phyloP scores from a whole-genome alignment of 2,888 invertebrate genomes.

The Aphodius sticticus region DNA sequence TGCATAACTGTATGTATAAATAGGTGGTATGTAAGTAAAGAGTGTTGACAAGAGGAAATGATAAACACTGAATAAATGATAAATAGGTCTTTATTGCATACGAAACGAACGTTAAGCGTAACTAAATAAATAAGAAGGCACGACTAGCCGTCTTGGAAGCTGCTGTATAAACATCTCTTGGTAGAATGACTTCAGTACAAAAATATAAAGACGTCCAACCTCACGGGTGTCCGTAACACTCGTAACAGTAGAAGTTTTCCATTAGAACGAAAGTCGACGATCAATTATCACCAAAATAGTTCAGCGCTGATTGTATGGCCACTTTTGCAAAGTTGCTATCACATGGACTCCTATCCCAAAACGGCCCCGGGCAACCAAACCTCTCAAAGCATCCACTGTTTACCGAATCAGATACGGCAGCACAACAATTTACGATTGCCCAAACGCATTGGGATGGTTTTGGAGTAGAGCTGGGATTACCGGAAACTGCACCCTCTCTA shows the following conservation, averaged over 20 bases:
- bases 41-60: not conserved
- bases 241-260: conserved; percentile 21
- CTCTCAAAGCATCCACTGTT: conserved; percentile 74
- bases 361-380: conserved; percentile 74
- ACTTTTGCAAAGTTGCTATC: conserved; percentile 66
- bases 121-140: not conserved
- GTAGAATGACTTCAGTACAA: not conserved
- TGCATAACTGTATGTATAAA: too few species aligned
- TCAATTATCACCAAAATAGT: conserved; percentile 50
- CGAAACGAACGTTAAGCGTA: not conserved
- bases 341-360: conserved; percentile 79
- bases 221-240: conserved; percentile 11
- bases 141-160: not conserved
- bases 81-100: not conserved
- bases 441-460: conserved; percentile 72
- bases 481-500: conserved; percentile 43
- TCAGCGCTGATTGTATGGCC: conserved; percentile 64
- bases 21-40: too few species aligned
- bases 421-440: conserved; percentile 80
- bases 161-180: not conserved
- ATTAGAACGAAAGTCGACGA: conserved; percentile 15
- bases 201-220: too few species aligned
- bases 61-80: not conserved
- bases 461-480: conserved; percentile 43
- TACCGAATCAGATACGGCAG: conserved; percentile 61